Evolutionary conservation across 2,113 vertebrate genomes (phyloP).

Genomic region (Pan troglodytes): NHGRI_mPanTro3-v2.1_pri NC_072409.2:70254001-70254500

Average conservation of each 20-base stretch:
- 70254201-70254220: background rate
- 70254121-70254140: background rate
- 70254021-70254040: background rate
- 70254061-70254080: background rate
- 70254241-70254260: background rate
- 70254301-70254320: background rate
- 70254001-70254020: slow-evolving; percentile 19
- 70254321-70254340: background rate
- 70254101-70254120: background rate
- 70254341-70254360: background rate
- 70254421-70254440: background rate
- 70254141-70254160: background rate
- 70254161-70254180: background rate
- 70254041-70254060: background rate
- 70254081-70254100: background rate
- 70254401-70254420: background rate
- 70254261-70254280: background rate
- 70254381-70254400: background rate
- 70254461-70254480: background rate
- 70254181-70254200: background rate
- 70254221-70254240: background rate
- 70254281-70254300: background rate
- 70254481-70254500: background rate
- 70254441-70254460: background rate
- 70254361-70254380: background rate